These are phyloP conservation scores for Wasmannia auropunctata DNA, from an alignment of 1,140 invertebrate genomes.

Conservation along the genomic window DNA sequence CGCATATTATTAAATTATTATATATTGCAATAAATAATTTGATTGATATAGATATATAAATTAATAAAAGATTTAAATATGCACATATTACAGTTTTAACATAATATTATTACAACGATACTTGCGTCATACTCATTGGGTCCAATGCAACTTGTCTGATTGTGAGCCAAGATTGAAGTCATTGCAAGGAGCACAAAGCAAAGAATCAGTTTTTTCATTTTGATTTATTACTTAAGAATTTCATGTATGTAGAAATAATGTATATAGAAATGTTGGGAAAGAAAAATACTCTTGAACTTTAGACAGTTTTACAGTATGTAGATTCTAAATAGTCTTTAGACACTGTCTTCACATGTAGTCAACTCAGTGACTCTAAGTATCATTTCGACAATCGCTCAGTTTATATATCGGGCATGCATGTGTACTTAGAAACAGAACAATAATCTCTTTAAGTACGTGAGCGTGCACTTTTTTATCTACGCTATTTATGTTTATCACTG, in stretches of 20 bases:
- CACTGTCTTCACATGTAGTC: conserved; percentile 39
- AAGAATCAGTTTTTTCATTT: conserved; percentile 66
- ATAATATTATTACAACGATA: conserved; percentile 4
- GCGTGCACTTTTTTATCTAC: conserved; percentile 2
- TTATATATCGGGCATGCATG: conserved; percentile 52
- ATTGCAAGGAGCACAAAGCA: conserved; percentile 49
- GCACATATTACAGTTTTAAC: too few relatives aligned
- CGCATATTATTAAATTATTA: too few relatives aligned
- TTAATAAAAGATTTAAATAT: background rate
- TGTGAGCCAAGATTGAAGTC: conserved; percentile 10
- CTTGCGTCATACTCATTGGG: too few relatives aligned
- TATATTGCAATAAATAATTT: too few relatives aligned
- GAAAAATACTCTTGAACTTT: background rate
- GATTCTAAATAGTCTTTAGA: too few relatives aligned
- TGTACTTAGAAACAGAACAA: background rate
- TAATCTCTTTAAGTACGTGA: background rate
- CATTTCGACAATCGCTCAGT: too few relatives aligned
- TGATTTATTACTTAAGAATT: conserved; percentile 9
- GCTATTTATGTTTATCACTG: background rate
- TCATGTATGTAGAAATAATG: background rate
- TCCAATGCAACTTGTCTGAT: too few relatives aligned
- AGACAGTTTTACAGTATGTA: background rate
- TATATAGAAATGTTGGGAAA: too few relatives aligned
- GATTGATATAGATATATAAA: too few relatives aligned
- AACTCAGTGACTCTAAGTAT: background rate